Evolutionary conservation across 2,888 invertebrate species (phyloP), one percentile per base, ranked within the genome.

Genomic region (Ophraella communa): DNA sequence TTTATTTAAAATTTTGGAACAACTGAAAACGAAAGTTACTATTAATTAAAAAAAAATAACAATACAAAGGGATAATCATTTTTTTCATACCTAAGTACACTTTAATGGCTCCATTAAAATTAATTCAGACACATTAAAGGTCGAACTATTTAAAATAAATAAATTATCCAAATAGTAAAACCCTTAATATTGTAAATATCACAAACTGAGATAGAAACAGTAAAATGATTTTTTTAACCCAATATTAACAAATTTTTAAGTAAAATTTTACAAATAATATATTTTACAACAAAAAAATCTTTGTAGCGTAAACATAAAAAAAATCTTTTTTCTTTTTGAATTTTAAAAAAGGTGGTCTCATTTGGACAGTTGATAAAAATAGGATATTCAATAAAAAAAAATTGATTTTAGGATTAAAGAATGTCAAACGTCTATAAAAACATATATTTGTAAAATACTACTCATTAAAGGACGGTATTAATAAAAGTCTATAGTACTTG

Each of bases 1-100:
- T 75, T 72, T 72, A 67, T 73, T 71, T n/a, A 24, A 51, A 27
- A 51, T 51, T 27, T 51, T 51, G 17, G 17, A 24, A 24, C 49
- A 51, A 51, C 49, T 51, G 14, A 51, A 51, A n/a, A 17, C 5
- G n/a, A 2, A 51, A 27, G 49, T 27, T 24, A 47, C 8, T 35
- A 35, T 4, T 14, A 35, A 39, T 39, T 11, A 21, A 49, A 49
- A 42, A 33, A 56, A 17, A 27, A 27, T 54, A 54, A 39, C 21
- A 54, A 17, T 39, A 39, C 23, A 23, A 4, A 54, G 39, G 17
- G 4, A 30, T 17, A 23, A 42, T 35, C 17, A 30, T 39, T 21
- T 17, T 42, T n/a, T 11, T 18, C n/a, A 33, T 21, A 53, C 17
- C 39, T 54, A 54, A 54, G 54, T 54, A 54, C 54, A 42, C 54